Evolutionary conservation across 2,797 vertebrate genomes (phyloP).

Genomic region (Allenopithecus nigroviridis): DNA sequence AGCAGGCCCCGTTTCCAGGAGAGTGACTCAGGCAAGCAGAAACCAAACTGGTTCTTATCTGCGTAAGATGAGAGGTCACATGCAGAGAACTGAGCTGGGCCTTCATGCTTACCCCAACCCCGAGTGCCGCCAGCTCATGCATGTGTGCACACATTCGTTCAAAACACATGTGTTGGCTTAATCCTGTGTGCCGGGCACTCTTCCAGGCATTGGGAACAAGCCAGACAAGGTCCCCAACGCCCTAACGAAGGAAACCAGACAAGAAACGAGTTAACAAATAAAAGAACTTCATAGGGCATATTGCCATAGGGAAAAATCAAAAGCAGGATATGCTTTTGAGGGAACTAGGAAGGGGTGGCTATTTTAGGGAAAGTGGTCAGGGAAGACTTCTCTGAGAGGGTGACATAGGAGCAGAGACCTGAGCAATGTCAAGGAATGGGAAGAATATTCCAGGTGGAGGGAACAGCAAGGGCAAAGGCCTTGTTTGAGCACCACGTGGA

Average conservation of each 20-base stretch:
- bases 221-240: neutral
- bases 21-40: constrained; percentile 66
- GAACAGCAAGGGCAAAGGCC: neutral
- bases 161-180: neutral
- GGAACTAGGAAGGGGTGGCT: neutral
- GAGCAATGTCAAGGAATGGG: neutral
- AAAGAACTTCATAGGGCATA: neutral
- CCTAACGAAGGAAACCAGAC: neutral
- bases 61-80: neutral
- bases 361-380: neutral
- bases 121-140: neutral
- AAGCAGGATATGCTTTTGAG: neutral
- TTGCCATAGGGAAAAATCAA: neutral
- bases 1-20: constrained; percentile 31
- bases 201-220: neutral
- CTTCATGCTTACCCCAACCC: neutral
- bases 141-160: neutral
- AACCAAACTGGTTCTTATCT: constrained; percentile 65
- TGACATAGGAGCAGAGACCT: neutral
- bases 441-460: neutral
- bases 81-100: neutral
- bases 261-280: neutral
- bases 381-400: neutral
- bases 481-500: neutral
- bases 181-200: neutral